These are phyloP conservation scores for Pseudoips prasinana DNA, from an alignment of 2,888 invertebrate species.

Conservation along the genomic window DNA sequence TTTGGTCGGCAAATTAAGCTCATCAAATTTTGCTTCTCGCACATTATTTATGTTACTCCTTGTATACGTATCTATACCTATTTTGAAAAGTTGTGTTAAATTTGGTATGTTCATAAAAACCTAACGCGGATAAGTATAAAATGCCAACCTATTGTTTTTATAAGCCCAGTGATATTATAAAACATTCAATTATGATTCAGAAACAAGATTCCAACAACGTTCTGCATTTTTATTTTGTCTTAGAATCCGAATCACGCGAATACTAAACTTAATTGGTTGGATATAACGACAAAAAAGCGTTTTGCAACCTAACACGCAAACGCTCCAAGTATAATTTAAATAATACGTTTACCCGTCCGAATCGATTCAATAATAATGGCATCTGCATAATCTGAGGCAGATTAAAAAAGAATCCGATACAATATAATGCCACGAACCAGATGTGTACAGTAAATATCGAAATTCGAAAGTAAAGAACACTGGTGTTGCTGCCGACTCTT, in stretches of 20 bases:
- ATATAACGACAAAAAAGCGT: constrained; percentile 68
- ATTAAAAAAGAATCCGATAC: constrained; percentile 38
- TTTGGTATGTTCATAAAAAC: too few species aligned
- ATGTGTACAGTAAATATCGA: constrained; percentile 24
- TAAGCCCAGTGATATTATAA: constrained; percentile 19
- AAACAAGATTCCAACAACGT: constrained; percentile 25
- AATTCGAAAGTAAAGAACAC: constrained; percentile 29
- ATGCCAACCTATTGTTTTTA: constrained; percentile 27
- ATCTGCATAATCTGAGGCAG: constrained; percentile 52
- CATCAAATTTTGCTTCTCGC: too few species aligned
- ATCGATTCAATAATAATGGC: constrained; percentile 55
- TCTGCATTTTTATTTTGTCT: constrained; percentile 39
- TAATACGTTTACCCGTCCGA: constrained; percentile 66
- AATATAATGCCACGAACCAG: constrained; percentile 20
- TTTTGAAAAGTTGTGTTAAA: too few species aligned
- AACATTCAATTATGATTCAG: constrained; percentile 28
- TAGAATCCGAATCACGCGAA: constrained; percentile 71
- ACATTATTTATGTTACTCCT: too few species aligned
- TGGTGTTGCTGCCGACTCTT: constrained; percentile 3
- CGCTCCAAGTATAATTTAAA: constrained; percentile 60
- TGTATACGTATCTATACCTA: too few species aligned
- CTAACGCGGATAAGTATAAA: too few species aligned
- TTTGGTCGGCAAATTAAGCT: too few species aligned
- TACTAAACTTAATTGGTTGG: constrained; percentile 61
- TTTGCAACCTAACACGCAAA: constrained; percentile 69